Base-by-base conservation (phyloP, 2,113 vertebrate genomes). In the Noctilio leporinus region DNA sequence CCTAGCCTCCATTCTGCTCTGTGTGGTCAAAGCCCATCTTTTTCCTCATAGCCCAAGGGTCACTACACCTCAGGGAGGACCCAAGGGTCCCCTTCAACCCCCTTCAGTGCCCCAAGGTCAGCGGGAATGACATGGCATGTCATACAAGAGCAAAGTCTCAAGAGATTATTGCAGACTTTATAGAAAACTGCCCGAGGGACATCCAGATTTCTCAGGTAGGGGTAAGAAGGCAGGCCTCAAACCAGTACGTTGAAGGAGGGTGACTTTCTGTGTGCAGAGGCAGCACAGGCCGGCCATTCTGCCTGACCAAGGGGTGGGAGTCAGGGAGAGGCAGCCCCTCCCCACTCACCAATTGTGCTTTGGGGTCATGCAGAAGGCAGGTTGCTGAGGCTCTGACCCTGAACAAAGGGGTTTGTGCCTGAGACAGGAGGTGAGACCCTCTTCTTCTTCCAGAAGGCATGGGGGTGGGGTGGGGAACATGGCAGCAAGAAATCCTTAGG, bases 111-210 rank as follows among this genome's bases (percentile, higher is more conserved):
- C 49, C 72, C 90, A 51, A 95, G 55, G 88, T 73, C 67, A 70
- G 88, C 33, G 92, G 85, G 72, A 97, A 96, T n/a, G 72, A 95
- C 59, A 93, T 2, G 10, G 95, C 67, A 95, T 40, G 95, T 90
- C 90, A 88, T 64, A 91, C 76, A 94, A 85, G 72, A 77, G 76
- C 16, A 85, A 67, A 93, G 69, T 17, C 73, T 93, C 14, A 0
- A 0, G 93, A 96, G 84, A 95, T 94, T 97, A 97, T 97, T 95
- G 97, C 95, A 97, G 96, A 97, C 95, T 97, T 97, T 97, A 97
- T 97, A 97, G 95, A 97, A 97, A 97, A 97, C 53, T 78, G 95
- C 87, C 87, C 94, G 51, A 70, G 93, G 96, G 77, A 90, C 88
- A 73, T 70, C 77, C 85, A 90, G 92, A 45, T 90, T 69, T 92